A percentile compares a stretch with the other conserved stretches of the same genome.
These are phyloP conservation scores for Latheticus oryzae DNA, from an alignment of 2,888 invertebrate genomes.

Conservation along the genomic window DNA sequence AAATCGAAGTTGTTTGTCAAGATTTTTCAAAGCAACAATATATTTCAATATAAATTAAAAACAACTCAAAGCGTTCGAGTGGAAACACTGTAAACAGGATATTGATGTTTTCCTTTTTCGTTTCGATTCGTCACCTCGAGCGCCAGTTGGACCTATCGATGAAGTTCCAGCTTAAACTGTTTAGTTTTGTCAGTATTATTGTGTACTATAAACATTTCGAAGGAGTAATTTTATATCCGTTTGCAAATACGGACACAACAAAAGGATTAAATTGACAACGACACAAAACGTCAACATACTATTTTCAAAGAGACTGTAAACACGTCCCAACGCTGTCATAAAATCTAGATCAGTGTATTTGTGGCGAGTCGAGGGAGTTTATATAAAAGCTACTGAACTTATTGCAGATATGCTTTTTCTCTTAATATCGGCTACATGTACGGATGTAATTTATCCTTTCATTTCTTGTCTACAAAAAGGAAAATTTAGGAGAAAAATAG, in stretches of 20 bases:
- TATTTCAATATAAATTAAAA: conserved; percentile 29
- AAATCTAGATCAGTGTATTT: conserved; percentile 46
- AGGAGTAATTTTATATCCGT: conserved; percentile 32
- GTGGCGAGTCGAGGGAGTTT: conserved; percentile 41
- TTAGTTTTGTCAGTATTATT: conserved; percentile 24
- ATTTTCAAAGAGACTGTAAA: conserved; percentile 43
- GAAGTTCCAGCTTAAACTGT: conserved; percentile 5
- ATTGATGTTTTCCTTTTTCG: conserved; percentile 28
- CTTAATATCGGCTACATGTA: no score
- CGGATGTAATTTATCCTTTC: no score
- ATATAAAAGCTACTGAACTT: conserved; percentile 42
- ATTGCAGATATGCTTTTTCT: conserved; percentile 34
- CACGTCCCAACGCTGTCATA: conserved; percentile 45
- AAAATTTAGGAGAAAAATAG: no score
- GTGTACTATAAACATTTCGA: conserved; percentile 32
- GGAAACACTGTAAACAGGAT: conserved; percentile 32
- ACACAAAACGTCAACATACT: conserved; percentile 39
- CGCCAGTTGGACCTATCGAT: conserved; percentile 18
- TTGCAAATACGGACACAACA: conserved; percentile 32
- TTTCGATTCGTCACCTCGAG: conserved; percentile 29
- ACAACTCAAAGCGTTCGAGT: conserved; percentile 16
- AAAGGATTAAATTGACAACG: conserved; percentile 39
- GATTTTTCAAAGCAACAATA: conserved; percentile 28
- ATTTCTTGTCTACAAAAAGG: no score
- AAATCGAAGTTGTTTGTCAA: conserved; percentile 28